phyloP scores from a whole-genome alignment of 2,888 invertebrate species.

The Didymodactylos carnosus region DNA sequence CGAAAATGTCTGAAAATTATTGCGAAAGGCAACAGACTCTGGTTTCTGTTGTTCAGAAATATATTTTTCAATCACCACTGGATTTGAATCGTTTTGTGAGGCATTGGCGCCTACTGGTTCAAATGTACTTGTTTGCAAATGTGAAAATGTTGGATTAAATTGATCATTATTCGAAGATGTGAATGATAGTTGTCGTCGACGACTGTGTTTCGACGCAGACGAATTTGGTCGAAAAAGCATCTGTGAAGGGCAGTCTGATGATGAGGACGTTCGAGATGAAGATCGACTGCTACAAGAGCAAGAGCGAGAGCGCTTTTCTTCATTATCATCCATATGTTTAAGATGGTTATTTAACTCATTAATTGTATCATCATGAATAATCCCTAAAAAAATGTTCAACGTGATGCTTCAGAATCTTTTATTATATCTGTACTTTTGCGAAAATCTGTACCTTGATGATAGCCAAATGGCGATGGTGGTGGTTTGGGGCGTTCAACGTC shows the following conservation, averaged over 20 bases:
- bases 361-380: not conserved
- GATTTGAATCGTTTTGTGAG: no score
- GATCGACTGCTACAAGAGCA: not conserved
- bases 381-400: no score
- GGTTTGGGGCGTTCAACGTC: not conserved
- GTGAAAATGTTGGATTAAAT: not conserved
- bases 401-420: no score
- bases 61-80: not conserved
- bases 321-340: not conserved
- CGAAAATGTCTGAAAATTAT: no score
- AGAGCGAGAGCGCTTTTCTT: not conserved
- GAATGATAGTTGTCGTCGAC: not conserved
- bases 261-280: no score
- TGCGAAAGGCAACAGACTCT: no score
- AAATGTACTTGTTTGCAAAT: not conserved
- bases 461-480: not conserved
- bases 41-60: not conserved
- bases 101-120: no score
- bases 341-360: not conserved
- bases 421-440: no score
- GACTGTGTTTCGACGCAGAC: not conserved
- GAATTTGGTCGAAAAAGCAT: no score
- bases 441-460: not conserved
- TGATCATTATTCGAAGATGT: not conserved
- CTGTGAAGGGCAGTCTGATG: no score